Percentiles rank a stretch among this genome's conserved stretches.
phyloP scores from a whole-genome alignment of 2,888 invertebrate species.

The Linhomoeus sp. region DNA sequence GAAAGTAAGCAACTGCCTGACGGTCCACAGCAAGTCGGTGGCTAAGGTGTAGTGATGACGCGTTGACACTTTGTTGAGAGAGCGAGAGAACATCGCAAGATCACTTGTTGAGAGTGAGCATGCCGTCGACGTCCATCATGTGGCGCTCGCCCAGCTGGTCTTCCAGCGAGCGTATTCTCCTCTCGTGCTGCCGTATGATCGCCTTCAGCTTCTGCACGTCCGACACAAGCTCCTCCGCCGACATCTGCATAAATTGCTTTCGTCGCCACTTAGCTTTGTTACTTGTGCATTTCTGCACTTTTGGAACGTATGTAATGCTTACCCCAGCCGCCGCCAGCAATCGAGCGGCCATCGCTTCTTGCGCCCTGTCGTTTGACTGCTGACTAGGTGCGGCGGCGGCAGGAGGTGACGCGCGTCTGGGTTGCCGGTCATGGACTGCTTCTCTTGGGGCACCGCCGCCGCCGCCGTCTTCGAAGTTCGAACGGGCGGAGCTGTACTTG shows the following conservation, averaged over 20 bases:
- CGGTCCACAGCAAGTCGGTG: too few relatives aligned
- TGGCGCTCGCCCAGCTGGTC: conserved; percentile 19
- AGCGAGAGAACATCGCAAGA: too few relatives aligned
- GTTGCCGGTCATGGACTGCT: neutral
- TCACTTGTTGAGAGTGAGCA: too few relatives aligned
- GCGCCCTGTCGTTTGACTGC: neutral
- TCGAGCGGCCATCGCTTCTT: too few relatives aligned
- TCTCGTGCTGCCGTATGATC: conserved; percentile 23
- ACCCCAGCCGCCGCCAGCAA: too few relatives aligned
- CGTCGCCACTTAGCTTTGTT: neutral
- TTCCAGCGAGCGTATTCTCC: conserved; percentile 23
- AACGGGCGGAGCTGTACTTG: neutral
- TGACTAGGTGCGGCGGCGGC: too few relatives aligned
- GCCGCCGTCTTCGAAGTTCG: neutral
- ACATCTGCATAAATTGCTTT: neutral
- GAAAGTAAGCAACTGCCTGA: too few relatives aligned
- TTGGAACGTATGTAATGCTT: too few relatives aligned
- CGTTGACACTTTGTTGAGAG: too few relatives aligned
- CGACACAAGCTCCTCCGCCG: conserved; percentile 11
- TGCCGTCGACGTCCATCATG: conserved; percentile 8
- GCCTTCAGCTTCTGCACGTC: conserved; percentile 23
- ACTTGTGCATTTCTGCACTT: too few relatives aligned
- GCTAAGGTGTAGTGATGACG: too few relatives aligned
- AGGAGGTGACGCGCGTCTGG: neutral
- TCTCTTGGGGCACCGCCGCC: neutral